Evolutionary conservation across 2,888 invertebrate species (phyloP), one percentile per base, ranked within the genome.

Genomic region (Chouioia cunea): DNA sequence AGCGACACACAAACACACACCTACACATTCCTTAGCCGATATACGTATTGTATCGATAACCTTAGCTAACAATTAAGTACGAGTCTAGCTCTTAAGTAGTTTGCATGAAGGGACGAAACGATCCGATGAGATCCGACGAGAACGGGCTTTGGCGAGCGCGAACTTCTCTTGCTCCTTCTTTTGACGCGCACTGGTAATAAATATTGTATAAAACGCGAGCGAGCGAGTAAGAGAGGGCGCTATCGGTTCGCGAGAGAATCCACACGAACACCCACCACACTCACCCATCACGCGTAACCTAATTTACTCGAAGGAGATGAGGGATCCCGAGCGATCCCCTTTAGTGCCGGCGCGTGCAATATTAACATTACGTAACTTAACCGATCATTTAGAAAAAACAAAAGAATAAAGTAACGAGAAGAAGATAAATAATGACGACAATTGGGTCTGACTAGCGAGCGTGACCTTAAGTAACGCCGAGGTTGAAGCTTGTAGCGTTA

Each of bases 271-370:
- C n/a, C n/a, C n/a, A n/a, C n/a, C n/a, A n/a, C 4, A 10, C 6
- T 10, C 36, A 36, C 36, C 36, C 36, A 36, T 36, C 36, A 36
- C 36, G 12, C 36, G 20, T 65, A 68, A 65, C 46, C 23, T 68
- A 65, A 74, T 70, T 71, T 68, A 68, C 57, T 68, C 50, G 46
- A 53, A 15, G 2, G 54, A 23, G 54, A 22, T 6, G 18, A 23
- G 69, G 70, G 47, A 60, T 53, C 47, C 46, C 22, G 56, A 69
- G 22, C 50, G 1, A 44, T 56, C 78, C 76, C 74, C 71, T 77
- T 77, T 78, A 50, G 81, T 82, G 85, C 85, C 85, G 85, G 85
- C 78, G 80, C 79, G 85, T 85, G 85, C 85, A 85, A 85, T 85
- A 85, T 83, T 79, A 78, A 10, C 16, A 62, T 73, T 60, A 63